Percentiles rank a stretch among this genome's conserved stretches.
phyloP scores from a whole-genome alignment of 2,113 vertebrate species.

The Electrona antarctica region DNA sequence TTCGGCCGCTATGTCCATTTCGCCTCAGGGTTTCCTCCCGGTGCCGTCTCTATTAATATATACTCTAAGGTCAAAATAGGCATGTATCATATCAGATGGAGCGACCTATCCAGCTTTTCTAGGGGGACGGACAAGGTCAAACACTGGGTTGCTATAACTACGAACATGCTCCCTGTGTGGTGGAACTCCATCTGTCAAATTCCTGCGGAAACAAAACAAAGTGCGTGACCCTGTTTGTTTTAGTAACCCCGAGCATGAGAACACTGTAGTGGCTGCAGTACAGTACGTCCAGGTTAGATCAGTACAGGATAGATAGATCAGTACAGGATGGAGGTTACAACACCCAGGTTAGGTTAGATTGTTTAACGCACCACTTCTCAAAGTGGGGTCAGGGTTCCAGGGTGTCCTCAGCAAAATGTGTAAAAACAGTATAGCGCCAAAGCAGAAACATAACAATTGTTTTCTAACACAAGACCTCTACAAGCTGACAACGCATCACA shows the following conservation, averaged over 20 bases:
- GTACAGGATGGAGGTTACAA: slow-evolving; percentile 46
- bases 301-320: too few relatives aligned
- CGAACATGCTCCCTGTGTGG: slow-evolving; percentile 55
- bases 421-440: too few relatives aligned
- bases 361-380: slow-evolving; percentile 9
- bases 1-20: too few relatives aligned
- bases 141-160: slow-evolving; percentile 63
- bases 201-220: slow-evolving; percentile 62
- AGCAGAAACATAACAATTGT: too few relatives aligned
- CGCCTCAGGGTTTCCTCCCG: too few relatives aligned
- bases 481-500: too few relatives aligned
- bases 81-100: slow-evolving; percentile 50
- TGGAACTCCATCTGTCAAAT: slow-evolving; percentile 69
- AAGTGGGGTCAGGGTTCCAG: too few relatives aligned
- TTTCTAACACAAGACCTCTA: too few relatives aligned
- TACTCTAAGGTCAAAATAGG: slow-evolving; percentile 46
- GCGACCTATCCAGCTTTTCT: slow-evolving; percentile 44
- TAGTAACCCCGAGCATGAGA: slow-evolving; percentile 66
- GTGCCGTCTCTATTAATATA: too few relatives aligned
- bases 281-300: too few relatives aligned
- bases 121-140: slow-evolving; percentile 66
- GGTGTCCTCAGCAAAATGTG: too few relatives aligned
- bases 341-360: slow-evolving; percentile 38
- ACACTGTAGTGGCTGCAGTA: slow-evolving; percentile 41
- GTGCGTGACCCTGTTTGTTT: slow-evolving; percentile 64